Evolutionary conservation across 2,888 invertebrate genomes (phyloP).

Genomic region (Gortyna flavago): DNA sequence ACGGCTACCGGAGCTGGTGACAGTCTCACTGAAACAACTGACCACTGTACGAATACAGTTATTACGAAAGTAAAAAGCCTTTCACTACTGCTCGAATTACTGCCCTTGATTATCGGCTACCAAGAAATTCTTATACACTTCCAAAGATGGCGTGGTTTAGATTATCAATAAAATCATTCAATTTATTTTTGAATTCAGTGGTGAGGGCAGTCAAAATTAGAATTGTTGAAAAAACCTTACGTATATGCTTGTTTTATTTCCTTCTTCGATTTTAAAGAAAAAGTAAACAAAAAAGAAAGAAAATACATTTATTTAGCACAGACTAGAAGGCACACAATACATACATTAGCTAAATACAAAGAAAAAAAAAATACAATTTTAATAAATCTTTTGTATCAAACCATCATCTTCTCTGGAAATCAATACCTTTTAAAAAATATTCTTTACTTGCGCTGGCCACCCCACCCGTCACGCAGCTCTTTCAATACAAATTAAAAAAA

Average conservation of each 20-base stretch:
- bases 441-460: slow-evolving; percentile 91
- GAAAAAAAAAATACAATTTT: no score
- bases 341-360: no score
- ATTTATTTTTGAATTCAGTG: neutral
- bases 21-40: neutral
- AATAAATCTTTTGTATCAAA: neutral
- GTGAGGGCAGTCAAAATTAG: neutral
- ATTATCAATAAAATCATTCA: neutral
- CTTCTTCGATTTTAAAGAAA: neutral
- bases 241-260: neutral
- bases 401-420: neutral
- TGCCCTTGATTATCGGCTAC: slow-evolving; percentile 4
- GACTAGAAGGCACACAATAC: no score
- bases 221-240: neutral
- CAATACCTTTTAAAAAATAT: neutral
- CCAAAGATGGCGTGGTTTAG: slow-evolving; percentile 6
- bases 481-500: slow-evolving; percentile 77
- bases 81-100: slow-evolving; percentile 14
- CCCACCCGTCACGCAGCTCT: slow-evolving; percentile 73
- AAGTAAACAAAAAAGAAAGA: no score
- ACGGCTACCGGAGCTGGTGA: slow-evolving; percentile 76
- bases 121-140: neutral
- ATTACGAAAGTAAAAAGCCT: neutral
- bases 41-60: neutral
- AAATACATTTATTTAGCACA: no score